These are phyloP conservation scores for Euphydryas editha DNA, from an alignment of 2,888 invertebrate genomes.

Conservation along the genomic window DNA sequence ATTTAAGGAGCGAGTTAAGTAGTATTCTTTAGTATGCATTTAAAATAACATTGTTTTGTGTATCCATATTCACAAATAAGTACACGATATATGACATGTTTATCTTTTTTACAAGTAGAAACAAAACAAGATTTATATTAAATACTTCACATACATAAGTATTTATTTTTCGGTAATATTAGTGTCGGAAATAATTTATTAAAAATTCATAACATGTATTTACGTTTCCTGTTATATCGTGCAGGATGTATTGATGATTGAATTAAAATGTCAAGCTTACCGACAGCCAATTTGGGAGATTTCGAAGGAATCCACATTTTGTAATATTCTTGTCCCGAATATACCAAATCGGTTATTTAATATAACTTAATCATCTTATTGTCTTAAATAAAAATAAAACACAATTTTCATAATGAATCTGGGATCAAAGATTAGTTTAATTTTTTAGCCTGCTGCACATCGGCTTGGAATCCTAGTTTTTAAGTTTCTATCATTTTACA, in stretches of 20 bases:
- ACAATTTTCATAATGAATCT: slow-evolving; percentile 26
- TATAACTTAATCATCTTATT: slow-evolving; percentile 35
- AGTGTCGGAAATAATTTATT: slow-evolving; percentile 53
- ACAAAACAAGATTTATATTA: background rate
- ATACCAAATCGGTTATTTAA: slow-evolving; percentile 20
- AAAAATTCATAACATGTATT: slow-evolving; percentile 74
- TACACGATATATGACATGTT: background rate
- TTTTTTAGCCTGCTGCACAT: slow-evolving; percentile 33
- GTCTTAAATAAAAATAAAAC: slow-evolving; percentile 32
- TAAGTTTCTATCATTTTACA: background rate
- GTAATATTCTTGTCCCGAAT: slow-evolving; percentile 18
- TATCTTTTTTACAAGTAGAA: background rate
- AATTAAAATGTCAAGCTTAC: slow-evolving; percentile 82
- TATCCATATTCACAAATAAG: background rate
- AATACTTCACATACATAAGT: background rate
- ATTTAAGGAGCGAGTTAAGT: background rate
- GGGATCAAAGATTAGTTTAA: slow-evolving; percentile 22
- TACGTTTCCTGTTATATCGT: slow-evolving; percentile 67
- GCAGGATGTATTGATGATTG: slow-evolving; percentile 59
- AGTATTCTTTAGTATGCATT: background rate
- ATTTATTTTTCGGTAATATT: slow-evolving; percentile 19
- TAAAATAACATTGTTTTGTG: background rate
- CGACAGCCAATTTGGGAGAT: slow-evolving; percentile 89
- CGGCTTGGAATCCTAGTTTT: slow-evolving; percentile 19
- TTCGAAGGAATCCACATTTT: slow-evolving; percentile 90